Base-by-base conservation (phyloP, 1,140 invertebrate genomes). In the Lepidurus packardi region DNA sequence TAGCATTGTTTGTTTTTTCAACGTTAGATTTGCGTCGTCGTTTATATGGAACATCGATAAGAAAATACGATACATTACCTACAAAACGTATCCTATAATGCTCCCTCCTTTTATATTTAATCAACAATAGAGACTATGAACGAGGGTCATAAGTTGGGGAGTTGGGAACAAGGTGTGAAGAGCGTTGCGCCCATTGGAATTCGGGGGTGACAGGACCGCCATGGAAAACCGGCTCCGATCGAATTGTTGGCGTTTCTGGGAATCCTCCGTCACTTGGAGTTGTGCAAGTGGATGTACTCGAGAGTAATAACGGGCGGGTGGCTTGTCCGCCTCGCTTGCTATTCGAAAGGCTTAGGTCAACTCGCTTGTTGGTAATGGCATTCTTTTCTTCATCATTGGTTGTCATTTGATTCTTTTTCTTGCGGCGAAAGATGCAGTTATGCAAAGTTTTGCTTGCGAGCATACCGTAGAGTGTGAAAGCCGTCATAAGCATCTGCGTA, bases 401-500 rank as follows among this genome's bases (percentile, higher is more conserved):
- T 16, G 53, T 9, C 21, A 1, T 3, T 3, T 16, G 13, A 16
- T 65, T 16, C 53, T 65, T 65, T 13, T 13, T 7, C 53, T 13
- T 16, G 13, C 53, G 53, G 13, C 53, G 53, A 21, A 13, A 65
- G 13, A 16, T 13, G 75, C 75, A 76, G 8, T 76, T 76, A 10
- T 76, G 25, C 5, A 34, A 8, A 24, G 16, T 44, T 1, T 53
- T 13, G 21, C 25, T 76, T 25, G 41, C 73, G 1, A 78, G 74
- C n/a, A 82, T 43, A 6, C 78, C 43, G 65, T 79, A 82, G 75
- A 84, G 79, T 0, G 83, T 83, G 9, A 81, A 45, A 7, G 82
- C 80, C 0, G 83, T 84, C 43, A 84, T 75, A 42, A 84, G 21
- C 1, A 83, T 77, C 47, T 83, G 81, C 21, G 85, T 84, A 7